Evolutionary conservation across 2,888 invertebrate species (phyloP).

Genomic region (Heteromurus nitidus): DNA sequence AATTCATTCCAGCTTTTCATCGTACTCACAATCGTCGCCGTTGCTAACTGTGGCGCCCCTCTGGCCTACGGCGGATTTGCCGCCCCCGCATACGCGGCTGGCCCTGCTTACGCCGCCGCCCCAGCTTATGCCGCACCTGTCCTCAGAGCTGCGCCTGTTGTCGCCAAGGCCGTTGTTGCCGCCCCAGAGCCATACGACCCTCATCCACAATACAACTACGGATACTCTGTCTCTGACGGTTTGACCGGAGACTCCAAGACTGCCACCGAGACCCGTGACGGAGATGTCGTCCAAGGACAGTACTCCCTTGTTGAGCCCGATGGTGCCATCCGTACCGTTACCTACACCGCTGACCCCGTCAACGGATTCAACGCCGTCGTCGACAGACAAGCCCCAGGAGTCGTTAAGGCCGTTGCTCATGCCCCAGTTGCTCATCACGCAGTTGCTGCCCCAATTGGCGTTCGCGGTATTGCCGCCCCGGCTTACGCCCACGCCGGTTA

Average conservation of each 20-base stretch:
- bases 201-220: conserved; percentile 69
- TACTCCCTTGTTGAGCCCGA: conserved; percentile 69
- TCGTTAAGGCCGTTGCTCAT: conserved; percentile 17
- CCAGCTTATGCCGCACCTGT: conserved; percentile 34
- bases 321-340: conserved; percentile 67
- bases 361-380: conserved; percentile 66
- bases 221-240: conserved; percentile 66
- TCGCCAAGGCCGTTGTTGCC: conserved; percentile 36
- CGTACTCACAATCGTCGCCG: conserved; percentile 7
- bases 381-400: conserved; percentile 44
- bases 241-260: conserved; percentile 66
- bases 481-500: neutral
- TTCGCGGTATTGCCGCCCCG: neutral
- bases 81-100: conserved; percentile 9
- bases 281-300: conserved; percentile 68
- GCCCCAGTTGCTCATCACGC: conserved; percentile 20
- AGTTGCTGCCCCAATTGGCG: conserved; percentile 10
- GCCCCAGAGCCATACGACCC: conserved; percentile 62
- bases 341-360: conserved; percentile 70
- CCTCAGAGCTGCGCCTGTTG: conserved; percentile 48
- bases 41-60: neutral
- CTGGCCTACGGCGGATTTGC: neutral
- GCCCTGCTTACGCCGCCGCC: neutral
- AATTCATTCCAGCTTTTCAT: conserved; percentile 27
- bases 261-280: conserved; percentile 62